These are phyloP conservation scores for Leptobrachium leishanense DNA, from an alignment of 2,113 vertebrate species.

Conservation along the genomic window DNA sequence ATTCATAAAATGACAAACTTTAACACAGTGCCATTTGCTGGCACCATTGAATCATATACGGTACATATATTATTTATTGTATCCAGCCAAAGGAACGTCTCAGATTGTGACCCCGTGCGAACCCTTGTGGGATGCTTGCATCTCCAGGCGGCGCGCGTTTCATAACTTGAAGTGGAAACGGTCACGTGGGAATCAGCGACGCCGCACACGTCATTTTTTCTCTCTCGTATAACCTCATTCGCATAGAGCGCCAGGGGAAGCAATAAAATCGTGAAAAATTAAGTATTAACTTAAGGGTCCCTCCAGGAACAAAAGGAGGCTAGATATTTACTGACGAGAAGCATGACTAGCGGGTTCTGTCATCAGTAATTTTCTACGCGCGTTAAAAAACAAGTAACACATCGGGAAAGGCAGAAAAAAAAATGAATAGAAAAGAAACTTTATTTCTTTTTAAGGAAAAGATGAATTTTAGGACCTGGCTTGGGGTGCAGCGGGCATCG, in stretches of 20 bases:
- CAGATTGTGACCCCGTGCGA: conserved; percentile 27
- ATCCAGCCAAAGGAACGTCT: background rate
- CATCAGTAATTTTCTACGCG: too few relatives aligned
- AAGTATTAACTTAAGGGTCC: too few relatives aligned
- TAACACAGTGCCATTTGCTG: background rate
- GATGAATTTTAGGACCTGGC: too few relatives aligned
- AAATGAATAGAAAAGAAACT: too few relatives aligned
- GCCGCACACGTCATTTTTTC: conserved; percentile 7
- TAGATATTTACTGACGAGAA: too few relatives aligned
- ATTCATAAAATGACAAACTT: background rate
- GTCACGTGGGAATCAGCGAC: background rate
- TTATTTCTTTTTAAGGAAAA: too few relatives aligned
- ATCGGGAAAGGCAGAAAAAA: too few relatives aligned
- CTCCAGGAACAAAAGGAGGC: too few relatives aligned
- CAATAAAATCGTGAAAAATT: background rate
- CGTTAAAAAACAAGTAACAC: too few relatives aligned
- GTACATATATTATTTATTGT: conserved; percentile 3
- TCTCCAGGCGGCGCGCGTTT: background rate
- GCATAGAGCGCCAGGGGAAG: conserved; percentile 22
- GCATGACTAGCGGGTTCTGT: too few relatives aligned
- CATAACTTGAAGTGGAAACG: background rate
- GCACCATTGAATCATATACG: background rate
- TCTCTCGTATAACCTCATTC: conserved; percentile 15
- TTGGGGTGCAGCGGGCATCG: too few relatives aligned
- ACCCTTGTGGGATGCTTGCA: background rate